Base-by-base conservation (phyloP, 2,888 invertebrate genomes). In the Harmothoe impar region DNA sequence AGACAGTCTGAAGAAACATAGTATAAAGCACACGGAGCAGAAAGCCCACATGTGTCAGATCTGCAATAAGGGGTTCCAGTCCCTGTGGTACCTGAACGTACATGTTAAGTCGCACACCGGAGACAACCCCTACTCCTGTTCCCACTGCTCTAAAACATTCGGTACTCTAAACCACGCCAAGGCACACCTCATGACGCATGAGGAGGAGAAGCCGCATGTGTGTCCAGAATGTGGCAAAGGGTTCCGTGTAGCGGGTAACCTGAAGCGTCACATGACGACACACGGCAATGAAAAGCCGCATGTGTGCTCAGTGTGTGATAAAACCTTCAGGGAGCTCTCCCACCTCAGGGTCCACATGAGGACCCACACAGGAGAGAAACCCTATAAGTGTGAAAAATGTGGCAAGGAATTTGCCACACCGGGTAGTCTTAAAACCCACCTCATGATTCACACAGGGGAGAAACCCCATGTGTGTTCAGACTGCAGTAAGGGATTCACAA, bases 361-460 rank as follows among this genome's bases (percentile, higher is more conserved):
- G 62, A 62, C 62, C n/a, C 62, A 62, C 20, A 62, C 62, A n/a
- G 62, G 62, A 5, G 62, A 62, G n/a, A 62, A 62, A 62, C 62
- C 62, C 3, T n/a, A 62, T 62, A n/a, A 20, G 15, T 62, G 62
- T 62, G 3, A 20, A 5, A n/a, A n/a, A n/a, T 62, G 62, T 62
- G 62, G n/a, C 20, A 62, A 62, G 62, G 62, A 3, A 3, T 62
- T 62, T n/a, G 62, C 62, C 20, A 62, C 62, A 5, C n/a, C 62
- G 3, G 20, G 23, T 15, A n/a, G n/a, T n/a, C 62, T 62, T 3
- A 62, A 62, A n/a, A 62, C n/a, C 62, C 62, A 62, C n/a, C 0
- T 20, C 0, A 62, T 62, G 62, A n/a, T 62, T 15, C 62, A 62
- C 15, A 62, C 62, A n/a, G 62, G 62, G 62, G 62, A 62, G 20